Evolutionary conservation across 2,888 invertebrate genomes (phyloP), one percentile per base, ranked within the genome.

Genomic region (Belgica antarctica): DNA sequence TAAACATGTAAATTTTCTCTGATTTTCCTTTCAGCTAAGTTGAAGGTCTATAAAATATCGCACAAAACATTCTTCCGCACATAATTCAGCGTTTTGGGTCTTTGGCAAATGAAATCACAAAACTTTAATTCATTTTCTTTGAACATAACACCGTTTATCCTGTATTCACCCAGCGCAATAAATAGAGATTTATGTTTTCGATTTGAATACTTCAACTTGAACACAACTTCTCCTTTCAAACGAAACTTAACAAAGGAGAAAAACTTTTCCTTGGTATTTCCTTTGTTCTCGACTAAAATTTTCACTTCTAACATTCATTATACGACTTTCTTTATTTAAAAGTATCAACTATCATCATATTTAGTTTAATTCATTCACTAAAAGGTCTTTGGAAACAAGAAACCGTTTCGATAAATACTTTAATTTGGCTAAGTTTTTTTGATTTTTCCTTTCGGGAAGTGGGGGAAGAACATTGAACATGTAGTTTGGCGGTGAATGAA

Each of bases 1-100:
- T 24, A 68, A 68, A 68, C 68, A 57, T 68, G 68, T 68, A 68
- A 68, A 68, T 68, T 68, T n/a, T 19, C 22, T 10, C 41, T 52
- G 24, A 66, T 47, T 47, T 66, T 36, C 15, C 63, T 41, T 63
- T 31, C 19, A 17, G n/a, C n/a, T 52, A 7, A 59, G 2, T 25
- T 27, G 19, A 59, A 22, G 52, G 7, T 52, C 12, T 19, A 59
- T 59, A 59, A 59, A 59, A 59, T 59, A 59, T 59, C 27, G 25
- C 27, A n/a, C 12, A 27, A 41, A 59, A 59, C 27, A 15, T 46
- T 46, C 46, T 15, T 59, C 25, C n/a, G 10, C 12, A 59, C 19
- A 27, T 12, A 59, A n/a, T n/a, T n/a, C n/a, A 25, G 25, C 41
- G 41, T 41, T 41, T 15, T 41, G 41, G 10, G 17, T 7, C 4